Conservation (phyloP, 2,888 invertebrate genomes). For the Lobophora halterata region DNA sequence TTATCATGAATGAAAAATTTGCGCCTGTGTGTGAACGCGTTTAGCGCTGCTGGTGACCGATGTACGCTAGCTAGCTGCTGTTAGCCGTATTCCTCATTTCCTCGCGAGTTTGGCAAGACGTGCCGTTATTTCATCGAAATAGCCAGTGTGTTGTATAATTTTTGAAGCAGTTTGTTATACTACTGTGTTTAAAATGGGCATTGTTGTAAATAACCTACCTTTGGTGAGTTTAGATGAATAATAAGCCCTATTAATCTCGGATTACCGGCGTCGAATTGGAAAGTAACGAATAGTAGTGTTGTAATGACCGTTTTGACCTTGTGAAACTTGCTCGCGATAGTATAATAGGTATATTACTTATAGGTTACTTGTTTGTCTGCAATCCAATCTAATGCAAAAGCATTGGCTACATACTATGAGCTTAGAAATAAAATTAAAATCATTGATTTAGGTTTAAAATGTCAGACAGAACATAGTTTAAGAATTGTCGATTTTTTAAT, state of each 20-base stretch:
- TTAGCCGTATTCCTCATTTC: slow-evolving; percentile 62
- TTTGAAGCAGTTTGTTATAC: no score
- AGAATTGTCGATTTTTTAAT: not conserved
- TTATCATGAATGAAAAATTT: slow-evolving; percentile 73
- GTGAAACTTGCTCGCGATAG: slow-evolving; percentile 76
- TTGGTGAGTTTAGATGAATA: slow-evolving; percentile 53
- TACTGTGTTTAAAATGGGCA: slow-evolving; percentile 59
- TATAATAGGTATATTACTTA: slow-evolving; percentile 37
- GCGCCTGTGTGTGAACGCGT: slow-evolving; percentile 54
- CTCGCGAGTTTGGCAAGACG: slow-evolving; percentile 67
- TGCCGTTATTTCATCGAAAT: slow-evolving; percentile 46
- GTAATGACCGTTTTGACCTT: slow-evolving; percentile 81
- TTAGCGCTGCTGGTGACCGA: slow-evolving; percentile 43
- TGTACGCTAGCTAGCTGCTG: slow-evolving; percentile 33
- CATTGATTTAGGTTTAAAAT: slow-evolving; percentile 1
- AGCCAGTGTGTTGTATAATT: slow-evolving; percentile 46
- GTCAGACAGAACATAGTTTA: not conserved
- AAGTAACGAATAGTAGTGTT: slow-evolving; percentile 69
- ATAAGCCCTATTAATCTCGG: slow-evolving; percentile 38
- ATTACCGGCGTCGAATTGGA: slow-evolving; percentile 65
- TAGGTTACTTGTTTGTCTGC: slow-evolving; percentile 51
- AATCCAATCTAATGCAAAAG: no score
- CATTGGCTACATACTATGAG: no score
- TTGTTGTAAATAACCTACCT: slow-evolving; percentile 68
- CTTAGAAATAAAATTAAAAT: not conserved